phyloP scores from a whole-genome alignment of 2,797 vertebrate species.

The Gadopsis bispinosus region DNA sequence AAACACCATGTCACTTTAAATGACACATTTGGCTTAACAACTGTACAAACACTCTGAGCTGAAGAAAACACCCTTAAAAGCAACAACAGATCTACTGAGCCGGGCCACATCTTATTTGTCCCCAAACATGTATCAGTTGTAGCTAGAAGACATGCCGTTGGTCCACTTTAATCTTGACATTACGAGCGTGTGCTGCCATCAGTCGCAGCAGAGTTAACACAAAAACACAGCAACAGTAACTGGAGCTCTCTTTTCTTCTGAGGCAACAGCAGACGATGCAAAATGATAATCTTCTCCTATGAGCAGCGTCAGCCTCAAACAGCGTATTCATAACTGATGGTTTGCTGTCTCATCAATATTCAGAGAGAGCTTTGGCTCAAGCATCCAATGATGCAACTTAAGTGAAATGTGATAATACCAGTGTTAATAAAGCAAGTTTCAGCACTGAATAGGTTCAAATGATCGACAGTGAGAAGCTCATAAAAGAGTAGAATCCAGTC shows the following conservation, averaged over 20 bases:
- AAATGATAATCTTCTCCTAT: conserved; percentile 57
- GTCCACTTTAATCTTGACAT: conserved; percentile 3
- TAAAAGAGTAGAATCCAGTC: background rate
- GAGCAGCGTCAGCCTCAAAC: conserved; percentile 46
- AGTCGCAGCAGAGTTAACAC: conserved; percentile 7
- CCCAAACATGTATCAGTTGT: background rate
- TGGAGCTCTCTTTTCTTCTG: conserved; percentile 28
- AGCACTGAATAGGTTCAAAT: conserved; percentile 27
- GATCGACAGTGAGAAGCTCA: conserved; percentile 21
- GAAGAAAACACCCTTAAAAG: background rate
- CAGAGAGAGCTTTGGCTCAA: conserved; percentile 42
- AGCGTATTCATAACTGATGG: conserved; percentile 42
- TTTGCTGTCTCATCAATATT: conserved; percentile 62
- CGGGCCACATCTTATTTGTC: background rate
- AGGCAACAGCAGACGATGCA: conserved; percentile 50
- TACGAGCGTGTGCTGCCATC: background rate
- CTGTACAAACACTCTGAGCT: background rate
- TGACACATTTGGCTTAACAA: conserved; percentile 1
- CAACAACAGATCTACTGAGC: background rate
- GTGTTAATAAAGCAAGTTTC: conserved; percentile 30
- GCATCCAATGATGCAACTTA: conserved; percentile 57
- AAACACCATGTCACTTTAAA: conserved; percentile 3
- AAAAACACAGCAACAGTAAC: conserved; percentile 28
- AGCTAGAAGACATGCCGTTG: background rate
- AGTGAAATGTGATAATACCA: conserved; percentile 56